Conservation (phyloP, 2,888 invertebrate species). For the Gibbula magus region DNA sequence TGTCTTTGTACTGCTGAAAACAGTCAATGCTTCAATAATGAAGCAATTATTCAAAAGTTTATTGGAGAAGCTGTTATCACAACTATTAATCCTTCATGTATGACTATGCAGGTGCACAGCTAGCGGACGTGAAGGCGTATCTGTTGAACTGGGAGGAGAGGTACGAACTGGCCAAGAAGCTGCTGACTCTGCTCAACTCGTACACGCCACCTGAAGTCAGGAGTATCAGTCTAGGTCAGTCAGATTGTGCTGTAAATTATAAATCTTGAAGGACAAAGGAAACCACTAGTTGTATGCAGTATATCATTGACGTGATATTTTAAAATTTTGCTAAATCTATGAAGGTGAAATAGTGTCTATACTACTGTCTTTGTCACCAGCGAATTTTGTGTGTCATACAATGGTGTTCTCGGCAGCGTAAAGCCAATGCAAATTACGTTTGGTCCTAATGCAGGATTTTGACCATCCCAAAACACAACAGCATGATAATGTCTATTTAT, state of each 20-base stretch:
- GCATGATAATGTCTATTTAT: no score
- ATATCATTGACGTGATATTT: not conserved
- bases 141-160: constrained; percentile 83
- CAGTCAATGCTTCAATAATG: not conserved
- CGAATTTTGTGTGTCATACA: no score
- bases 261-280: not conserved
- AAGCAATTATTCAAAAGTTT: not conserved
- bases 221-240: constrained; percentile 84
- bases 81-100: not conserved
- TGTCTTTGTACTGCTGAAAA: no score
- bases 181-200: constrained; percentile 90
- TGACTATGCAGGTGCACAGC: constrained; percentile 44
- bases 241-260: not conserved
- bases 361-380: no score
- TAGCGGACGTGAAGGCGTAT: constrained; percentile 62
- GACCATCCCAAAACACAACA: no score
- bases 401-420: no score
- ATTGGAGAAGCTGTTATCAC: not conserved
- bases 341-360: no score
- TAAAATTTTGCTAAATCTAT: not conserved
- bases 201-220: constrained; percentile 91
- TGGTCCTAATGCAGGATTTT: no score
- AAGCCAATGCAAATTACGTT: no score
- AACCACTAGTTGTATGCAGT: not conserved
- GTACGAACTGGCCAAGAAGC: constrained; percentile 89